Base-by-base conservation (phyloP, 2,797 vertebrate genomes). In the Thunnus albacares region DNA sequence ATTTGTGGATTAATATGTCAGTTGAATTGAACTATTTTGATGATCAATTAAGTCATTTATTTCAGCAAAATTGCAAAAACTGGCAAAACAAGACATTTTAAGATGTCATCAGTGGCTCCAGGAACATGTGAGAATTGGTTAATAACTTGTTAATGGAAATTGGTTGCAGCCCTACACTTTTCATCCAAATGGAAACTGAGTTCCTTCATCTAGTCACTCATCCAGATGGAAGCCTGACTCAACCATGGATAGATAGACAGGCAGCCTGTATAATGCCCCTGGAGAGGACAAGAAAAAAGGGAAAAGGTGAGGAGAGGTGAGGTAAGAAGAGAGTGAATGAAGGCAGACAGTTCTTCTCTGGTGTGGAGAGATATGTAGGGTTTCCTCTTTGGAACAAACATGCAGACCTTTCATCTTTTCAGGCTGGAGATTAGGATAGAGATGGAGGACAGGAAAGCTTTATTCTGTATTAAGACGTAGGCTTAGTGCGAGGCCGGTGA, bases 321-420 rank as follows among this genome's bases (percentile, higher is more conserved):
- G 58, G 24, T 47, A 35, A 9, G 58, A 72, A 22, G n/a, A 56
- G n/a, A 52, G 47, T 53, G 14, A 57, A 24, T 56, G 38, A 33
- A 71, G 18, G 43, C 24, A 58, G 55, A 45, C 56, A 59, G 35
- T 66, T 65, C 47, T 89, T 58, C 73, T 75, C 72, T 80, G 66
- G 72, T 30, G 45, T 69, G 55, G 58, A 51, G 63, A 87, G 84
- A 90, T 38, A 35, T 35, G 10, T 85, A 82, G 72, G 71, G 65
- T 84, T 83, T 85, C 79, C 85, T 89, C 67, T 84, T 83, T 86
- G 86, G 75, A 91, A 91, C 88, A 90, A 92, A 89, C 84, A 86
- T 70, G 61, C 60, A 72, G 66, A 67, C 80, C 83, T 91, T 87
- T 93, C 85, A 87, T 90, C 83, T 87, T 80, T 79, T 84, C 80